Base-by-base conservation (phyloP, 1,140 invertebrate genomes). In the Trachymyrmex septentrionalis region DNA sequence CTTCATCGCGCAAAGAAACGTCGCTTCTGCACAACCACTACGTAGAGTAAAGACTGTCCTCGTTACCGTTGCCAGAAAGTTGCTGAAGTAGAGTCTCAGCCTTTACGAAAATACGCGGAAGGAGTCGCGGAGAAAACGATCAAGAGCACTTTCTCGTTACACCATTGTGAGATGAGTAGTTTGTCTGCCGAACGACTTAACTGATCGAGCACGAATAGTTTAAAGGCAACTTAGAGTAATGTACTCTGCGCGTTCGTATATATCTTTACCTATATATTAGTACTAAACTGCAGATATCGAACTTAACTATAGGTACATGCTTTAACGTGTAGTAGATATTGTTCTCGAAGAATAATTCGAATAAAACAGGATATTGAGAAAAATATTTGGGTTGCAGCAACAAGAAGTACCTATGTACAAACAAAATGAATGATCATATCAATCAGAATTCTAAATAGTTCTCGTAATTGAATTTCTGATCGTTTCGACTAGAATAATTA, bases 121-220 rank as follows among this genome's bases (percentile, higher is more conserved):
- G 16, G 30, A 24, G 24, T 34, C 30, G 21, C n/a, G 2, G 4
- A 0, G 48, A 24, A 38, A 27, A n/a, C 14, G n/a, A n/a, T 38
- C 30, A 27, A 69, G 9, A 4, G n/a, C 12, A 30, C 24, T 57
- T 71, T 27, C 19, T 50, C n/a, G n/a, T 50, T 57, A 6, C 50
- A 48, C 34, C 34, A 9, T 53, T 44, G 38, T n/a, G 21, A 63
- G 30, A 59, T 24, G 30, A 7, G n/a, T 38, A 59, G 30, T 73
- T n/a, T 6, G 30, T 73, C 14, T 73, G 19, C 30, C 30, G n/a
- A 44, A 48, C 27, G 14, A n/a, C 55, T 69, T 81, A 81, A 50
- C 59, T 48, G 75, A 77, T 77, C 75, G 57, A 64, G 75, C 75
- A 34, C 34, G 59, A 30, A 64, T 64, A 44, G 59, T 64, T 48